Base-by-base conservation (phyloP, 2,113 vertebrate genomes). In the Calyptommatus sinebrachiatus region DNA sequence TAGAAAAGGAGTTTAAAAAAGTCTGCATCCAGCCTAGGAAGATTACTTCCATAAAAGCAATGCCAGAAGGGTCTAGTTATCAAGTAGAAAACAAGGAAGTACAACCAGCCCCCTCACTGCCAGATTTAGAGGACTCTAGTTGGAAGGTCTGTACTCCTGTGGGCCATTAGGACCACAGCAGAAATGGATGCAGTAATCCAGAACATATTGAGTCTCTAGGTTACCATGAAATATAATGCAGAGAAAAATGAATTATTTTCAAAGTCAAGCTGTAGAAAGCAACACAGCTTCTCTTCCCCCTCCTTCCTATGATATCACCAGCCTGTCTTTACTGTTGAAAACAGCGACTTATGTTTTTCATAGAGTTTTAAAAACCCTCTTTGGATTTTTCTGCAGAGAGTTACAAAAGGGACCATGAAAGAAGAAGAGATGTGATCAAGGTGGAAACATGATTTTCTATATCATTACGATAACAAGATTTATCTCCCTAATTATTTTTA, bases 101-200 rank as follows among this genome's bases (percentile, higher is more conserved):
- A 92, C 87, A 91, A 86, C 89, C 84, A 61, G 66, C 85, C 90
- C 91, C 91, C 87, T 81, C 82, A 91, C 78, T 83, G 86, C 91
- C 89, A 91, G 91, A 91, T 94, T 92, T 91, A 93, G 84, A 89
- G 87, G 89, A 91, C 91, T 89, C 91, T 90, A 91, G 90, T 89
- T 91, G 90, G 92, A 91, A 93, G 90, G 90, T 90, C 90, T 86
- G 48, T 80, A 84, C 90, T 90, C 91, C 41, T 53, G 88, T 93
- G 90, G 86, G 90, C 91, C 92, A 82, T 93, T 92, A 92, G 83
- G 88, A 70, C 85, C 80, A 88, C 83, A 89, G 87, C 90, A 92
- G 89, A 90, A 93, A 94, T 93, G 90, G 90, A 92, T 91, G 92
- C 92, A 94, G 91, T 91, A 93, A 92, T 94, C 93, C 91, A 92